phyloP scores from a whole-genome alignment of 2,797 vertebrate species.

The Oreonectes daqikongensis region DNA sequence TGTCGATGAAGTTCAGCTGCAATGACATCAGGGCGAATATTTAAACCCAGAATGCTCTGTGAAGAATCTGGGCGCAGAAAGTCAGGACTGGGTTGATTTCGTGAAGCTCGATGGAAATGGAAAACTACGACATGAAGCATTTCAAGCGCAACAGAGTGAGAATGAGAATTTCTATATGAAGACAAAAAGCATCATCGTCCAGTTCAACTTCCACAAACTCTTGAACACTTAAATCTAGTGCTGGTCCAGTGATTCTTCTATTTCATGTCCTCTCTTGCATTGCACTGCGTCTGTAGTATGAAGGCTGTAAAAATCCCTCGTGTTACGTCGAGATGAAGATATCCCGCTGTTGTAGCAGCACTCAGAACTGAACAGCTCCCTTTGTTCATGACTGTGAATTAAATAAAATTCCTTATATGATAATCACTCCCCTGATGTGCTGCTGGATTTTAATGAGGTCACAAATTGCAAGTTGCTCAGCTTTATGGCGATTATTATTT shows the following conservation, averaged over 20 bases:
- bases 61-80: constrained; percentile 25
- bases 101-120: neutral
- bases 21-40: constrained; percentile 15
- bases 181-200: neutral
- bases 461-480: constrained; percentile 56
- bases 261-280: neutral
- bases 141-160: neutral
- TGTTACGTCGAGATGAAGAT: constrained; percentile 53
- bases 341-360: constrained; percentile 45
- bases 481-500: constrained; percentile 55
- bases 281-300: constrained; percentile 3
- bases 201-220: neutral
- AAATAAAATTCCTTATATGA: constrained; percentile 60
- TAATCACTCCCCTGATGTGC: constrained; percentile 61
- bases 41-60: constrained; percentile 2
- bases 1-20: neutral
- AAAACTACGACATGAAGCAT: constrained; percentile 5
- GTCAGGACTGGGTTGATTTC: too few relatives aligned
- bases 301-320: constrained; percentile 26
- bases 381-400: constrained; percentile 61
- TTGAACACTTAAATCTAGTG: neutral
- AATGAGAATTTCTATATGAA: neutral
- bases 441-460: constrained; percentile 60
- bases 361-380: constrained; percentile 52
- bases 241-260: constrained; percentile 18